Evolutionary conservation across 2,113 vertebrate genomes (phyloP), one percentile per base, ranked within the genome.

Genomic region (Larimichthys polyactis): DNA sequence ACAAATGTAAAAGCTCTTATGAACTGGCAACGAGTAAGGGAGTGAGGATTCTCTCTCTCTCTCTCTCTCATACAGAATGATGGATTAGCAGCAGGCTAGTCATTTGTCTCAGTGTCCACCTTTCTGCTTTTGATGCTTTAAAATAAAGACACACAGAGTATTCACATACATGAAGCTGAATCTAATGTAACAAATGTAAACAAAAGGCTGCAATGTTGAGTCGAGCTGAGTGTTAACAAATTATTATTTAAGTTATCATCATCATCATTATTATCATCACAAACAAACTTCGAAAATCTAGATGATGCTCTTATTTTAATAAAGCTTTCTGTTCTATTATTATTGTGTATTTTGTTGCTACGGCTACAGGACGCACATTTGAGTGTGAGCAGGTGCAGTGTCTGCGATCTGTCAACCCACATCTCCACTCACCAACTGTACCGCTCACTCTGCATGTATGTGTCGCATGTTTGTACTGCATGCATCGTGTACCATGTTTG

Each of bases 371-470:
- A 74, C 57, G 66, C 14, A 1, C 11, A 43, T 67, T 24, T 66
- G 71, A 51, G 70, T 44, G 75, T 63, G 24, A 75, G 73, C 81
- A 90, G 84, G 86, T 88, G 82, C 60, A 57, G 40, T 40, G 29
- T 76, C 27, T 29, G 58, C 68, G 57, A 46, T 66, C 43, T 22
- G 55, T 76, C 84, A 76, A 48, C 46, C 67, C 46, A 66, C 70
- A 86, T 81, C 43, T 48, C 44, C 36, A 36, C 24, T 65, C 58
- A 74, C 40, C 57, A 12, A 43, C 64, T 48, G 64, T 14, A 46
- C 44, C 44, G 12, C 79, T 54, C 49, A 29, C 1, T 12, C 62
- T 69, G 66, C 43, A 63, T 75, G 54, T n/a, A 2, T 72, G 48
- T 68, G 64, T 48, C 77, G 68, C 44, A 71, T 51, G 55, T 82